These are phyloP conservation scores for Pseudomyrmex gracilis DNA, from an alignment of 1,140 invertebrate genomes.

Conservation along the genomic window DNA sequence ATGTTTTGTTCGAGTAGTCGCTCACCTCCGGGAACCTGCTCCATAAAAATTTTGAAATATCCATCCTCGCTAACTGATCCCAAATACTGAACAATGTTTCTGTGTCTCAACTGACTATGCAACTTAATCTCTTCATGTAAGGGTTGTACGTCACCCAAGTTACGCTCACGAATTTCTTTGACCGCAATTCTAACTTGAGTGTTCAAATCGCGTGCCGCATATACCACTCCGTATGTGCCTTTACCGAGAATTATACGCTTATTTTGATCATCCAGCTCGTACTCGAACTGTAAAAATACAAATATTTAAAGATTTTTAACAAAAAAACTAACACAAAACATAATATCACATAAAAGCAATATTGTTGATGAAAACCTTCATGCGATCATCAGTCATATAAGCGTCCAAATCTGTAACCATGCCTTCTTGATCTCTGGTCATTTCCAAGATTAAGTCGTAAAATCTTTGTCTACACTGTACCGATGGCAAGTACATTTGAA, in stretches of 20 bases:
- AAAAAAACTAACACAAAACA: conserved; percentile 31
- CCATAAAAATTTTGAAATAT: conserved; percentile 99
- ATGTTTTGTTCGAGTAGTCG: background rate
- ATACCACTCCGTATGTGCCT: conserved; percentile 98
- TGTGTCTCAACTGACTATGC: conserved; percentile 97
- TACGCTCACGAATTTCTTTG: conserved; percentile 99
- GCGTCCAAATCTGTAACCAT: conserved; percentile 93
- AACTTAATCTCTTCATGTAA: conserved; percentile 99
- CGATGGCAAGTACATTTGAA: conserved; percentile 99
- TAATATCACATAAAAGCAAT: background rate
- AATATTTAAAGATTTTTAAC: conserved; percentile 39
- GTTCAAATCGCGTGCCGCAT: conserved; percentile 96
- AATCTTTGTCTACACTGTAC: conserved; percentile 93
- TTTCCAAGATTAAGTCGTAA: conserved; percentile 92
- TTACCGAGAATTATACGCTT: conserved; percentile 96
- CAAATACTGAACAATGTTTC: conserved; percentile 99
- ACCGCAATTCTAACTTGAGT: conserved; percentile 98
- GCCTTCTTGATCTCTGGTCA: conserved; percentile 94
- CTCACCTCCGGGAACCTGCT: conserved; percentile 95
- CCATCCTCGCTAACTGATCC: conserved; percentile 98
- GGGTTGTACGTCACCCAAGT: conserved; percentile 98
- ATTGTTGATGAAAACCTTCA: conserved; percentile 86
- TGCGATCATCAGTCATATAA: conserved; percentile 89
- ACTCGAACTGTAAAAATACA: conserved; percentile 93
- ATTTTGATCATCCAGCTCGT: conserved; percentile 96